These are phyloP conservation scores for Heterodera schachtii DNA, from an alignment of 1,140 invertebrate genomes.

Conservation along the genomic window DNA sequence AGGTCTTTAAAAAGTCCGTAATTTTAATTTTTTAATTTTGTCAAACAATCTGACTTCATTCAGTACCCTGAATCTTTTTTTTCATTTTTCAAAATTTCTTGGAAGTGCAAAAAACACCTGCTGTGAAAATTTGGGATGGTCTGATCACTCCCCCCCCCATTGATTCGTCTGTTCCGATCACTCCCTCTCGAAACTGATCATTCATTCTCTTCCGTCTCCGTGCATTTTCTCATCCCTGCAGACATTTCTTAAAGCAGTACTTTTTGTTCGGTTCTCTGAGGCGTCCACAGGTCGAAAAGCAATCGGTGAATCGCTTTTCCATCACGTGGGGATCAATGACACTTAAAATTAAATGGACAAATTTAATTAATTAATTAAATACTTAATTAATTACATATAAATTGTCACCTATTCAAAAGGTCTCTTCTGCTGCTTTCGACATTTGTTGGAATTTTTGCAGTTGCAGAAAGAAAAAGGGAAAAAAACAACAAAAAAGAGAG, in stretches of 20 bases:
- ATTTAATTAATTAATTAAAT: background rate
- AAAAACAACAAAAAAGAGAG: background rate
- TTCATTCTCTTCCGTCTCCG: background rate
- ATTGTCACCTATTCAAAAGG: background rate
- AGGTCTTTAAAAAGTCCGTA: too few relatives aligned
- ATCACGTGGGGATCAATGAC: background rate
- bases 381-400: background rate
- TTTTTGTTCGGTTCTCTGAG: slow-evolving; percentile 1
- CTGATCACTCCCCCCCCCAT: too few relatives aligned
- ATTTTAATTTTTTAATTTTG: too few relatives aligned
- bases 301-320: background rate
- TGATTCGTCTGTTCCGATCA: too few relatives aligned
- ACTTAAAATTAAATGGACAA: background rate
- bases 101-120: too few relatives aligned
- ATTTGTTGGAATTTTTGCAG: background rate
- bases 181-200: too few relatives aligned
- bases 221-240: background rate
- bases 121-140: too few relatives aligned
- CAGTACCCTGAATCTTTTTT: too few relatives aligned
- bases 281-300: background rate
- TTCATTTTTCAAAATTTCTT: too few relatives aligned
- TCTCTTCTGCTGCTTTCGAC: background rate
- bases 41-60: too few relatives aligned
- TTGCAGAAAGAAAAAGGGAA: background rate
- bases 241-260: background rate